phyloP scores from a whole-genome alignment of 2,888 invertebrate species.

The Ernsta delagoae region DNA sequence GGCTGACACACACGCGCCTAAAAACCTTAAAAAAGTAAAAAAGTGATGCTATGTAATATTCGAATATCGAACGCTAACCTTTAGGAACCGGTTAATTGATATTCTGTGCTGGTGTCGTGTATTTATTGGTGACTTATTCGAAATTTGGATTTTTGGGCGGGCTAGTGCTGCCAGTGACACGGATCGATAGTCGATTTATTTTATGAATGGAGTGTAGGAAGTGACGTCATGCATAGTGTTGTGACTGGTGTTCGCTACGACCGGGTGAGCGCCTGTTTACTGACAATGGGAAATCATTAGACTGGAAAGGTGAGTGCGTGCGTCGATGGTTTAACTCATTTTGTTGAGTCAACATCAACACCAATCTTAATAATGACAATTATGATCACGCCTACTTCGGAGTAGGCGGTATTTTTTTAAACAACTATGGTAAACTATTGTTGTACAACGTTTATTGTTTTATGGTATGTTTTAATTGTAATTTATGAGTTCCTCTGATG shows the following conservation, averaged over 20 bases:
- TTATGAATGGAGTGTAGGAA: constrained; percentile 79
- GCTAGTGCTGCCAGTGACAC: constrained; percentile 48
- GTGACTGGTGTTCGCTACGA: constrained; percentile 66
- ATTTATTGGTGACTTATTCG: constrained; percentile 32
- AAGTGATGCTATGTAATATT: constrained; percentile 52
- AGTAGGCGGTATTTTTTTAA: constrained; percentile 33
- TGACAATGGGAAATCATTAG: constrained; percentile 81
- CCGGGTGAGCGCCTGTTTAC: constrained; percentile 68
- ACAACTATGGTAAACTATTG: constrained; percentile 14
- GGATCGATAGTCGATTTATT: constrained; percentile 62
- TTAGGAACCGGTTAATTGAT: constrained; percentile 40
- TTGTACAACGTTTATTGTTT: constrained; percentile 26
- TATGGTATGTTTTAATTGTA: background rate
- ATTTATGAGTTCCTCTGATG: no score
- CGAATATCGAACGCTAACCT: constrained; percentile 45
- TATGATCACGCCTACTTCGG: constrained; percentile 29
- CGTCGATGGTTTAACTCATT: constrained; percentile 55
- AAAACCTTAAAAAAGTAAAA: constrained; percentile 48
- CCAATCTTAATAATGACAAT: constrained; percentile 42
- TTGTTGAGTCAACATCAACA: constrained; percentile 59
- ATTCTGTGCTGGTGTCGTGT: constrained; percentile 42
- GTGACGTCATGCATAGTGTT: constrained; percentile 83
- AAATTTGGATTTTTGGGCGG: constrained; percentile 39
- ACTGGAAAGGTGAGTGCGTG: constrained; percentile 79
- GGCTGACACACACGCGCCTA: constrained; percentile 71